Evolutionary conservation across 2,888 invertebrate species (phyloP), one percentile per base, ranked within the genome.

Genomic region (Conistra vaccinii): DNA sequence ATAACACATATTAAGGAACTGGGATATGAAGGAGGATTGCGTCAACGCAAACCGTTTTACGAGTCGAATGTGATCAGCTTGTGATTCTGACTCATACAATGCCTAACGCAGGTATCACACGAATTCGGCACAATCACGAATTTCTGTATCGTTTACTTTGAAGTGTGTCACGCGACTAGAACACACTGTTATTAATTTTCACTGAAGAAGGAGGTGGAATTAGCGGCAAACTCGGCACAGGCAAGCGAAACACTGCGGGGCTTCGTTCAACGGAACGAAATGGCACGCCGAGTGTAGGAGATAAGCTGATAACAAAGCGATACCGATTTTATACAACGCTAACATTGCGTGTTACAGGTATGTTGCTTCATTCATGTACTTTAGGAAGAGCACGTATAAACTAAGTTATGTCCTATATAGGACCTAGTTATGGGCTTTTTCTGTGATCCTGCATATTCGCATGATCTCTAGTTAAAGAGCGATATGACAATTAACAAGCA

Each of bases 231-330:
- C 93, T 90, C 89, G 89, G 87, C 91, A 90, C 91, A 90, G 90
- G 92, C 92, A 88, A 90, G 87, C 87, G 88, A 90, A 90, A 90
- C 88, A 95, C 94, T 95, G 94, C 85, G 91, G 90, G 91, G 91
- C 89, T 92, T 92, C 91, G 91, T 89, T 87, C 89, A 89, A 90
- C 91, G 90, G 87, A 92, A 91, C 93, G 90, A 93, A 94, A 95
- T 94, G 93, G 95, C 93, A 94, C 91, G 93, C 92, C 90, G 92
- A 93, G 93, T 91, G 91, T 88, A 85, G 84, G 84, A 95, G 96
- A 96, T 96, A 96, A 95, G 95, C 95, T 95, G 96, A 96, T 96
- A 96, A 96, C 91, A 89, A 81, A 72, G 90, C 94, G 95, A 95
- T 95, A 96, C 90, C 89, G 89, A 92, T 90, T 93, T 93, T 91